These are phyloP conservation scores for Busseola fusca DNA, from an alignment of 2,888 invertebrate species.

Conservation along the genomic window DNA sequence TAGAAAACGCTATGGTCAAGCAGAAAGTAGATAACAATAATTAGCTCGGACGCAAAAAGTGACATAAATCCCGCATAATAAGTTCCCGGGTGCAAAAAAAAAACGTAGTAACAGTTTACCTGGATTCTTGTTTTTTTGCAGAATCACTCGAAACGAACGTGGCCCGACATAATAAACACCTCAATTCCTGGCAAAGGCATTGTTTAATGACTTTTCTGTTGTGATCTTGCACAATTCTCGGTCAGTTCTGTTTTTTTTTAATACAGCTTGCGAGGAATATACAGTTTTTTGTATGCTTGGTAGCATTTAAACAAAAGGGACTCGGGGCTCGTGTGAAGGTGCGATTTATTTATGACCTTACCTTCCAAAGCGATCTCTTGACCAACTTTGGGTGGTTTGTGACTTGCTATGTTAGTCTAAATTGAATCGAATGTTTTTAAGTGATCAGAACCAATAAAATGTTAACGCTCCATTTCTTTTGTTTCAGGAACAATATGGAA, in stretches of 20 bases:
- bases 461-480: conserved; percentile 77
- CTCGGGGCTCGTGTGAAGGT: conserved; percentile 83
- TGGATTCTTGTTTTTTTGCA: conserved; percentile 82
- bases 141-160: conserved; percentile 80
- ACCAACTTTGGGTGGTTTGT: conserved; percentile 82
- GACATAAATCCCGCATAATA: conserved; percentile 89
- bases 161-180: conserved; percentile 87
- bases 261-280: conserved; percentile 81
- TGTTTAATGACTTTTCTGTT: conserved; percentile 88
- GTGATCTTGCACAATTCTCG: conserved; percentile 88
- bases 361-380: conserved; percentile 81
- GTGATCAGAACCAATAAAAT: conserved; percentile 70
- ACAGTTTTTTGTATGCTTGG: conserved; percentile 85
- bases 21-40: conserved; percentile 88
- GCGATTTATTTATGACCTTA: conserved; percentile 88
- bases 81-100: conserved; percentile 81
- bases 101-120: conserved; percentile 83
- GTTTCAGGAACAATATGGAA: conserved; percentile 87
- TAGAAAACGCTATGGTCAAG: conserved; percentile 85
- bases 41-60: conserved; percentile 87
- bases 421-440: conserved; percentile 68
- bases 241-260: conserved; percentile 77
- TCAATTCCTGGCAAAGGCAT: conserved; percentile 87
- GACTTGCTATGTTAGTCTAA: conserved; percentile 69
- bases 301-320: conserved; percentile 88